These are phyloP conservation scores for Polietes domitor DNA, from an alignment of 2,888 invertebrate genomes.

Conservation along the genomic window DNA sequence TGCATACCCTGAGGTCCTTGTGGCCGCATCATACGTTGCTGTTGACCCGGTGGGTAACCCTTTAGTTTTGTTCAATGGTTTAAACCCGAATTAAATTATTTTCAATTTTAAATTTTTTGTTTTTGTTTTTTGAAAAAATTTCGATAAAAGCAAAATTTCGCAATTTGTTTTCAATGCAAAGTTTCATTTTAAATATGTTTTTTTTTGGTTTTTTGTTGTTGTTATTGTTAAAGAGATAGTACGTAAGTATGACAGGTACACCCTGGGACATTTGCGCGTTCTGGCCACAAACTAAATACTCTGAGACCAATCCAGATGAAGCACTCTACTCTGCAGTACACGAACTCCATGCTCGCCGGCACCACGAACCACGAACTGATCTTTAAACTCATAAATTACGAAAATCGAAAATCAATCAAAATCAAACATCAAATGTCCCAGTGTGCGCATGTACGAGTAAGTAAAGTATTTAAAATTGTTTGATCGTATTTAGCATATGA, in stretches of 20 bases:
- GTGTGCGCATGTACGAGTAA: constrained; percentile 7
- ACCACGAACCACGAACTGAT: neutral
- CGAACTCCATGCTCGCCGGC: neutral
- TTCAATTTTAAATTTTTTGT: constrained; percentile 19
- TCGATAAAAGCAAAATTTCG: constrained; percentile 65
- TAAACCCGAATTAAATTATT: constrained; percentile 62
- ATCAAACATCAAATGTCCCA: constrained; percentile 17
- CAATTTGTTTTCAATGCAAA: constrained; percentile 53
- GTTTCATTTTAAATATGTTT: constrained; percentile 44
- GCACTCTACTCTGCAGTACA: neutral
- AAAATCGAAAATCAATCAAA: neutral
- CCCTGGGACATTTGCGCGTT: constrained; percentile 16
- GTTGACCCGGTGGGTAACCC: constrained; percentile 76
- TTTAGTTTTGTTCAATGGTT: constrained; percentile 68
- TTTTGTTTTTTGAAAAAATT: constrained; percentile 58
- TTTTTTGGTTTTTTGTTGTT: constrained; percentile 21
- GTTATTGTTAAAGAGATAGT: constrained; percentile 30
- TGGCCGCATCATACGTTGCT: constrained; percentile 76
- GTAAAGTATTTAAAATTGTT: constrained; percentile 23
- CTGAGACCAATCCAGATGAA: constrained; percentile 23
- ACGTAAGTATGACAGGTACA: constrained; percentile 17
- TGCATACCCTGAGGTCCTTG: constrained; percentile 81
- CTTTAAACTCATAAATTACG: neutral
- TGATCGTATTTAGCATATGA: constrained; percentile 23
- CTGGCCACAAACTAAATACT: constrained; percentile 16